Base-by-base conservation (phyloP, 2,797 vertebrate genomes). In the Geotrypetes seraphini region DNA sequence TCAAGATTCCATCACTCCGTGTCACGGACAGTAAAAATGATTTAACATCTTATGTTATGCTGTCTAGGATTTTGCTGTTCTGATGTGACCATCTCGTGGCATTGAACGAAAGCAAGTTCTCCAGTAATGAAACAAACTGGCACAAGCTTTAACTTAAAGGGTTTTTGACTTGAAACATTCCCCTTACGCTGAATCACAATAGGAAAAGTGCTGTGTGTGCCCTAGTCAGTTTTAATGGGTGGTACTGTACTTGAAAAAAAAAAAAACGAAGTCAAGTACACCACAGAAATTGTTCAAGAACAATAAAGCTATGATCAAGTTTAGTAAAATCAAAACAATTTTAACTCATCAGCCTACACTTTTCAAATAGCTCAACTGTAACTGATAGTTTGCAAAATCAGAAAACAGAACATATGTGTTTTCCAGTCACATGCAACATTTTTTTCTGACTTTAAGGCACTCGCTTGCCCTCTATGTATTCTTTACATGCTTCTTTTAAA, bases 1-100 rank as follows among this genome's bases (percentile, higher is more conserved):
- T 67, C 19, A 22, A 60, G 53, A 39, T 53, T 46, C 31, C 62
- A 47, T 50, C 33, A 36, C 29, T 43, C 46, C 40, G 13, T 39
- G 45, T 4, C n/a, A 47, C 5, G 47, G 22, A 64, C 24, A 52
- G 14, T 3, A 39, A 46, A 27, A 40, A 12, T 19, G 30, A n/a
- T 36, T 27, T 47, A 16, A 26, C 15, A 5, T 32, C 10, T 17
- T 10, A n/a, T 45, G 7, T 39, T 46, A 47, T n/a, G 21, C 33
- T 57, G 35, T n/a, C n/a, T 16, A 37, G 31, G 55, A 50, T 38
- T 28, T 39, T 7, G 9, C 1, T 26, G 30, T 37, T 20, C 37
- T 5, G 0, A 26, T 35, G 44, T 50, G 16, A 46, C 16, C 48
- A 38, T 43, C 43, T 33, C 12, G 12, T 49, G 2, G 25, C 9